Conservation (phyloP, 92 coral and sea anemone species). For the Isaurus tuberculatus region DNA sequence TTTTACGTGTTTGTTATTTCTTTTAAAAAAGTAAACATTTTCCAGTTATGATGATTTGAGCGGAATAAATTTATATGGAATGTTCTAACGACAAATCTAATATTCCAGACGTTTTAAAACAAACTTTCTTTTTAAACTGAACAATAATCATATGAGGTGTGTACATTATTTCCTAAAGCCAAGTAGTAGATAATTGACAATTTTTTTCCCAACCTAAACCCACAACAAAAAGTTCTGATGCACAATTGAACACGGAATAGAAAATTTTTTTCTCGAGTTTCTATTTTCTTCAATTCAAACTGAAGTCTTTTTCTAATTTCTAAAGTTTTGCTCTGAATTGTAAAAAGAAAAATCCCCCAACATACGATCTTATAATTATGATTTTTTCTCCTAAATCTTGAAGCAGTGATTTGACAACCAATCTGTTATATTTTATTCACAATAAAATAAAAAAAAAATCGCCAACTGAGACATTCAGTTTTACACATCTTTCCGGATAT, state of each 20-base stretch:
- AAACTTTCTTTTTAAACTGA: not conserved
- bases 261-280: not conserved
- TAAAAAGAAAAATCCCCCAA: too few relatives aligned
- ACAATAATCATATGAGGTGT: not conserved
- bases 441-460: not conserved
- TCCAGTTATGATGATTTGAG: not conserved
- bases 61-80: not conserved
- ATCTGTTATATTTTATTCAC: not conserved
- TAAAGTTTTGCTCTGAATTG: not conserved
- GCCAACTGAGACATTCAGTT: slow-evolving; percentile 5
- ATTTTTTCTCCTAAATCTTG: too few relatives aligned
- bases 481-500: slow-evolving; percentile 35
- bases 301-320: not conserved
- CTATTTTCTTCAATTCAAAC: not conserved
- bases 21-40: not conserved
- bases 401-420: not conserved
- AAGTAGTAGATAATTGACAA: not conserved
- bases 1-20: not conserved
- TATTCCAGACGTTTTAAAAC: slow-evolving; percentile 3
- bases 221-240: not conserved
- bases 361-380: too few relatives aligned
- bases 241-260: not conserved
- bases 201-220: not conserved
- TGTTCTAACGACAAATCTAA: not conserved
- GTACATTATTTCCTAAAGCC: not conserved